Base-by-base conservation (phyloP, 2,888 invertebrate genomes). In the Neoascia interrupta region DNA sequence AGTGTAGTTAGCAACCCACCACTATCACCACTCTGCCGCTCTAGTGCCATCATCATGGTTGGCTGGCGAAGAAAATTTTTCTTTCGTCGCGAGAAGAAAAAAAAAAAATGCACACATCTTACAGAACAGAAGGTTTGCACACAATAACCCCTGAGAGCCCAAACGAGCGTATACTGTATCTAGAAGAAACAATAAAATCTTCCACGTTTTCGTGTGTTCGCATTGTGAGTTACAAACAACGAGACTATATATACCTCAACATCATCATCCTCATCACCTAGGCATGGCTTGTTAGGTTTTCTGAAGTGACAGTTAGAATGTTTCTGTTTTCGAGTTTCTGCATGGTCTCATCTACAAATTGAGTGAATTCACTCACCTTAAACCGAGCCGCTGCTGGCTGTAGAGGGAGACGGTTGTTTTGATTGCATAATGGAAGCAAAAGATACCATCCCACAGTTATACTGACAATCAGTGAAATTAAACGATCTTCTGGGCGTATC, bases 281-380 rank as follows among this genome's bases (percentile, higher is more conserved):
- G 53, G 72, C 53, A 76, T 53, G 73, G 60, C 73, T 73, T 79
- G 79, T 79, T 79, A 61, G 79, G 60, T 68, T 73, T 61, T 61
- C 54, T 73, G 60, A 66, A 68, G 61, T 60, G 79, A 79, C 79
- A 79, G 73, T 68, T 79, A 79, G 79, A 79, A 73, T 68, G 47
- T 60, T 53, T 72, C 28, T 72, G 53, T 66, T 45, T 31, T 26
- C 43, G 16, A 37, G 45, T 72, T 76, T 73, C 73, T 60, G 61
- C 73, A 47, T 64, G 76, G 76, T 72, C 72, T 72, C 66, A 45
- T 56, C 79, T 49, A 73, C 73, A 73, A 79, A 73, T 79, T 79
- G 79, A 76, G 19, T 69, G 49, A 75, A 63, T 64, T 76, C 49
- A 45, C 37, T 37, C 21, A 36, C 39, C n/a, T n/a, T n/a, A n/a